A percentile compares a stretch with the other conserved stretches of the same genome.
phyloP scores from a whole-genome alignment of 1,140 invertebrate species.

The Phthorimaea operculella region DNA sequence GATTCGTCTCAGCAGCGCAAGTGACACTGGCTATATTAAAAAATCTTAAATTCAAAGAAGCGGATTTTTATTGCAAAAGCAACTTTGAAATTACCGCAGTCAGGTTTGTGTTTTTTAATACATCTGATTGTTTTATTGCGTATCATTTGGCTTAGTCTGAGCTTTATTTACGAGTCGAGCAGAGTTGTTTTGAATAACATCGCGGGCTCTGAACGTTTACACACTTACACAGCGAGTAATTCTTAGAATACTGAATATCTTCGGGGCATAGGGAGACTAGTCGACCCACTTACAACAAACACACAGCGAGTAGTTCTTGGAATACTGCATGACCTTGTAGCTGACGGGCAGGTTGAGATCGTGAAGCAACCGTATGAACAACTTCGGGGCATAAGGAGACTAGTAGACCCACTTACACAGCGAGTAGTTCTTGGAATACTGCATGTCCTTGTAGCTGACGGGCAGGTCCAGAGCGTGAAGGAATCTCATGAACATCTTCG shows the following conservation, averaged over 20 bases:
- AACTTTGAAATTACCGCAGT: no score
- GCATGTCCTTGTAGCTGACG: constrained; percentile 75
- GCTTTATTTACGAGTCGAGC: no score
- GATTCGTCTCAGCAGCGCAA: no score
- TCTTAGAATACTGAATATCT: constrained; percentile 75
- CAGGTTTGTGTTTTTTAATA: no score
- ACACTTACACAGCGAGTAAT: constrained; percentile 40
- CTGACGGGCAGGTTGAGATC: constrained; percentile 83
- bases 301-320: constrained; percentile 27
- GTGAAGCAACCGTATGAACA: constrained; percentile 84
- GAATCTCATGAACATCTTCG: constrained; percentile 85
- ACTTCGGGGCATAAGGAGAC: constrained; percentile 82
- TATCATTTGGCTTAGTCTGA: no score
- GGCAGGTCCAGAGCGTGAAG: constrained; percentile 82
- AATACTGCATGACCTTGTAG: constrained; percentile 70
- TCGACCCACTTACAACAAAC: no score
- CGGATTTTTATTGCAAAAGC: no score
- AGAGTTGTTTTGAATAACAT: no score
- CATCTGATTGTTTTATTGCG: no score
- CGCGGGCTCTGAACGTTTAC: no score
- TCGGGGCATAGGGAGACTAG: constrained; percentile 85
- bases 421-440: constrained; percentile 31
- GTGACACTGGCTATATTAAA: no score
- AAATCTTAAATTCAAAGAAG: no score
- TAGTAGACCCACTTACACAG: constrained; percentile 79